A percentile compares a stretch with the other conserved stretches of the same genome.
Evolutionary conservation across 2,113 vertebrate species (phyloP).

Genomic region (Prionailurus bengalensis): DNA sequence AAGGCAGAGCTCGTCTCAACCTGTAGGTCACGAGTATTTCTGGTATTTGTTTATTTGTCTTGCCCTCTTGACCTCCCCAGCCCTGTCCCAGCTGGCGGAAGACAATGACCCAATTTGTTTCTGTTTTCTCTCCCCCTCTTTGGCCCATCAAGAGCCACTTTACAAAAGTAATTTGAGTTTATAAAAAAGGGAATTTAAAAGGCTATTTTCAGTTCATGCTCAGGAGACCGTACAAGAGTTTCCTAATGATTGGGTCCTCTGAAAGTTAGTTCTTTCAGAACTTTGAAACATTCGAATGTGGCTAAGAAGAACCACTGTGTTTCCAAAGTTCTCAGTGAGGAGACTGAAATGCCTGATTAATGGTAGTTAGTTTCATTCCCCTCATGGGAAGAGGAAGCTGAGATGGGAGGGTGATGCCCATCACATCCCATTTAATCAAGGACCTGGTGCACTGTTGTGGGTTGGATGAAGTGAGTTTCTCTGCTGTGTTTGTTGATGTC

Average conservation of each 20-base stretch:
- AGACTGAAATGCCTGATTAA: too few relatives aligned
- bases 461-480: not conserved
- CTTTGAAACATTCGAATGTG: not conserved
- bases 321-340: not conserved
- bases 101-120: conserved; percentile 25
- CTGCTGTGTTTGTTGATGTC: not conserved
- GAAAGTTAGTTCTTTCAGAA: not conserved
- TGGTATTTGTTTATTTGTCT: not conserved
- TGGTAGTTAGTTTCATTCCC: not conserved
- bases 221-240: not conserved
- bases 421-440: not conserved
- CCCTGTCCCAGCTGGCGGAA: not conserved
- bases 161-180: conserved; percentile 7
- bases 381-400: not conserved
- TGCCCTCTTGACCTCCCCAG: not conserved
- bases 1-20: not conserved
- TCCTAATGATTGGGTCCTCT: not conserved
- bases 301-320: not conserved
- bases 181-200: not conserved
- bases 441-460: rapidly evolving
- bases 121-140: not conserved
- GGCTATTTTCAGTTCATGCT: not conserved
- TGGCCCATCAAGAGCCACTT: not conserved
- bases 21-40: not conserved
- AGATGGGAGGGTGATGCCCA: not conserved